Conservation (phyloP, 1,140 invertebrate genomes). For the Trypoxylus dichotomus region DNA sequence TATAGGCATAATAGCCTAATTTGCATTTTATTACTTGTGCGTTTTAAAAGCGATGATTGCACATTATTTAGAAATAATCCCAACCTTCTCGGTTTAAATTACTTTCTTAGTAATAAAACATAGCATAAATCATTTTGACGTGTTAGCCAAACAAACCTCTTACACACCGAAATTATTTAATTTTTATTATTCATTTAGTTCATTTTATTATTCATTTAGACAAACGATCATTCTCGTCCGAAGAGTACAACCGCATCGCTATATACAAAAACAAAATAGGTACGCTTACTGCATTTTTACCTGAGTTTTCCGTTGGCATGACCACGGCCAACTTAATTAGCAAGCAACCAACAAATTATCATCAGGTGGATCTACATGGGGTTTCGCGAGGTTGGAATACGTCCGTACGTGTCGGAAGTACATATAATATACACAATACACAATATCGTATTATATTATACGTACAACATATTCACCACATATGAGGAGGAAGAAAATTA, state of each 20-base stretch:
- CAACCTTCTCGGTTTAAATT: no score
- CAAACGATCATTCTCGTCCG: no score
- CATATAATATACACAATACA: slow-evolving; percentile 1
- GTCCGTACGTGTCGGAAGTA: slow-evolving; percentile 15
- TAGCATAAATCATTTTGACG: no score
- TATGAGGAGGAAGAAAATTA: not conserved
- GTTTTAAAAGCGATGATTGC: no score
- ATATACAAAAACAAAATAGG: not conserved
- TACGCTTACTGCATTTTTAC: not conserved
- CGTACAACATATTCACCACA: not conserved
- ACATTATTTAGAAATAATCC: no score
- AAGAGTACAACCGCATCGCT: not conserved
- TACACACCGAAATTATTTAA: no score
- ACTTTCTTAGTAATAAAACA: no score
- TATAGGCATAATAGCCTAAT: no score
- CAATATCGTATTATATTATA: not conserved
- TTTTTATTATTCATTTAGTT: no score
- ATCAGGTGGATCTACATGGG: slow-evolving; percentile 20
- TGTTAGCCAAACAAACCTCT: no score
- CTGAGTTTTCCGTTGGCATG: slow-evolving; percentile 14
- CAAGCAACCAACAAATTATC: slow-evolving; percentile 1
- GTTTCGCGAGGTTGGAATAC: slow-evolving; percentile 8
- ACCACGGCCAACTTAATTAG: slow-evolving; percentile 18
- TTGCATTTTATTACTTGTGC: no score
- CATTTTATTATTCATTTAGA: no score